Conservation (phyloP, 2,888 invertebrate species). For the Cybosia mesomella region DNA sequence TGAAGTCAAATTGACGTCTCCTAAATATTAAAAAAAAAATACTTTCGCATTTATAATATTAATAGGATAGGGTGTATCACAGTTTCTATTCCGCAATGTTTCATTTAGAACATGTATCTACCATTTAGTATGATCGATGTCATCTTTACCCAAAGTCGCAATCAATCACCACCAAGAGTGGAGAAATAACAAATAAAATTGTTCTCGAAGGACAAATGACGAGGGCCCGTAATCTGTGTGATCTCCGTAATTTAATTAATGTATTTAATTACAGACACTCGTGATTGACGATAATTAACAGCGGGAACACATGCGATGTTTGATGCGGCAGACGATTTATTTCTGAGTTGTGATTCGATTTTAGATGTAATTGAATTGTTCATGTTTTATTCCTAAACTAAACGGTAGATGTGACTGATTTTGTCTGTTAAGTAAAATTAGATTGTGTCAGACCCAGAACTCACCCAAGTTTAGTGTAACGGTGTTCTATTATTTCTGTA, state of each 20-base stretch:
- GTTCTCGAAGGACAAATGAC: conserved; percentile 30
- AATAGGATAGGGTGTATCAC: neutral
- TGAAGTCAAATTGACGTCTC: too few relatives aligned
- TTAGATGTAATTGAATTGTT: conserved; percentile 20
- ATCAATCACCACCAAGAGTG: conserved; percentile 29
- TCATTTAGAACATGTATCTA: neutral
- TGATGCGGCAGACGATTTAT: conserved; percentile 17
- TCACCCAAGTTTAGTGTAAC: too few relatives aligned
- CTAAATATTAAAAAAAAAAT: too few relatives aligned
- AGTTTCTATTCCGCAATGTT: neutral
- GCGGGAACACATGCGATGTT: conserved; percentile 26
- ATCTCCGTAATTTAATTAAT: conserved; percentile 49
- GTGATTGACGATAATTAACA: conserved; percentile 47
- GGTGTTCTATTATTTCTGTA: too few relatives aligned
- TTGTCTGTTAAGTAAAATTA: too few relatives aligned
- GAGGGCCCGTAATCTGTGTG: conserved; percentile 31
- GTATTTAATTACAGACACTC: conserved; percentile 41
- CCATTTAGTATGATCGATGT: neutral
- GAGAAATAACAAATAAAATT: conserved; percentile 16
- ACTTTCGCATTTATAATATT: neutral
- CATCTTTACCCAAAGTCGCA: conserved; percentile 13
- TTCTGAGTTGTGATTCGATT: conserved; percentile 13
- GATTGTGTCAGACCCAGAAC: too few relatives aligned
- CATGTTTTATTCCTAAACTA: neutral
- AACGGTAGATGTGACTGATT: neutral